phyloP scores from a whole-genome alignment of 2,113 vertebrate genomes.

The Prionailurus viverrinus region DNA sequence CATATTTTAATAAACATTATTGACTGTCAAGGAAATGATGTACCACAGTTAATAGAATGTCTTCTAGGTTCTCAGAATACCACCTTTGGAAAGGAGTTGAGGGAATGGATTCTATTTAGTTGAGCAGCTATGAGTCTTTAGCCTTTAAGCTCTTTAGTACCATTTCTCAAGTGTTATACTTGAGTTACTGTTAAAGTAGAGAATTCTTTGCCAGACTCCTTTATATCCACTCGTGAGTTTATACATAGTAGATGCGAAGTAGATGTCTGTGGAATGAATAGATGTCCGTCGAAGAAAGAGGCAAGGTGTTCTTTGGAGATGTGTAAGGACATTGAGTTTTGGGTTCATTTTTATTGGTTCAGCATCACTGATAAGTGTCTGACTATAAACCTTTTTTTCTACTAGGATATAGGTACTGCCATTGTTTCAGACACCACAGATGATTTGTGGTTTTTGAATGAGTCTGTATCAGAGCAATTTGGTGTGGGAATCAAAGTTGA shows the following conservation, averaged over 20 bases:
- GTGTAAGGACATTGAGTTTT: constrained; percentile 15
- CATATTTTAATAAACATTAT: neutral
- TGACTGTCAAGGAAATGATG: neutral
- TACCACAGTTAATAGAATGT: neutral
- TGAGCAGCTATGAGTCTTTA: neutral
- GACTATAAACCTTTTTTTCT: constrained; percentile 83
- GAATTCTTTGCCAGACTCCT: neutral
- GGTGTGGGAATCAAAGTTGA: constrained; percentile 92
- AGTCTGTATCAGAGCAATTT: constrained; percentile 92
- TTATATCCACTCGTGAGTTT: neutral
- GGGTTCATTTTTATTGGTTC: constrained; percentile 42
- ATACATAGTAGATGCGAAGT: neutral
- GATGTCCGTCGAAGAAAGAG: constrained; percentile 9
- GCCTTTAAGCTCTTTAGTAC: neutral
- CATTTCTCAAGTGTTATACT: constrained; percentile 20
- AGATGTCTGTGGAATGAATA: neutral
- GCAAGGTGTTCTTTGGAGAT: neutral
- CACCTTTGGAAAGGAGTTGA: neutral
- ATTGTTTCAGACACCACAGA: constrained; percentile 98
- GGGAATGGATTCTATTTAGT: constrained; percentile 7
- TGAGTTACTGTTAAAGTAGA: constrained; percentile 28
- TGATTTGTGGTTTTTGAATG: constrained; percentile 96
- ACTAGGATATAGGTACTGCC: constrained; percentile 96
- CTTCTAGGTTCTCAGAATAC: constrained; percentile 25
- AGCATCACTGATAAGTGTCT: constrained; percentile 21